phyloP scores from a whole-genome alignment of 2,888 invertebrate species.

The Dromius quadrimaculatus region DNA sequence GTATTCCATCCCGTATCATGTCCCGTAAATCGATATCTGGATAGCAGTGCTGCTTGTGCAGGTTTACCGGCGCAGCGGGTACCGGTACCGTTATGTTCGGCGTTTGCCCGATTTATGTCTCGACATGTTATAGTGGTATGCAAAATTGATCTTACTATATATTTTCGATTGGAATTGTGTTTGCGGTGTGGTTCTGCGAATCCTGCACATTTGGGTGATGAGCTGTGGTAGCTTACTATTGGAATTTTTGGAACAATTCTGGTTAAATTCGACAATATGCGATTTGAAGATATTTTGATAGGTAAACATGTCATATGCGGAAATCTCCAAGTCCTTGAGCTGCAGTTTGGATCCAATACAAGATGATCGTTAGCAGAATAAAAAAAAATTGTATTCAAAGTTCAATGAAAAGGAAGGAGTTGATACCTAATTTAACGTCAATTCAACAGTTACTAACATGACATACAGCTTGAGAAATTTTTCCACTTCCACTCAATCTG shows the following conservation, averaged over 20 bases:
- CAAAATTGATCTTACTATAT: constrained; percentile 37
- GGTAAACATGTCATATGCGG: no score
- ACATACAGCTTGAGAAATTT: no score
- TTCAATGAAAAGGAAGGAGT: no score
- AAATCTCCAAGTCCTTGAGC: no score
- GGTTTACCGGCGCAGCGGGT: constrained; percentile 18
- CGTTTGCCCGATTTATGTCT: constrained; percentile 8
- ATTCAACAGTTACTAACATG: no score
- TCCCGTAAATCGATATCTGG: constrained; percentile 18
- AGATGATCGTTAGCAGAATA: no score
- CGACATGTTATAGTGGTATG: constrained; percentile 28
- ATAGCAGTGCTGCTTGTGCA: constrained; percentile 6
- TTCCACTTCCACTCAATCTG: no score
- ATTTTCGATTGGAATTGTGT: constrained; percentile 35
- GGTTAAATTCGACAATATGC: constrained; percentile 1
- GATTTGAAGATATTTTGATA: not conserved
- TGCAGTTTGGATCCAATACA: no score
- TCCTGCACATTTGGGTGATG: constrained; percentile 27
- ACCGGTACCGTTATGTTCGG: constrained; percentile 12
- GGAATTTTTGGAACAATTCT: not conserved
- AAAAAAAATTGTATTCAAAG: no score
- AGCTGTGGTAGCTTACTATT: constrained; percentile 22
- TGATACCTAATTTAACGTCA: no score
- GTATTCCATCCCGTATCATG: not conserved
- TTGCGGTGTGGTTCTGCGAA: constrained; percentile 25